phyloP scores from a whole-genome alignment of 2,888 invertebrate genomes.

The Drosophila melanosoma region DNA sequence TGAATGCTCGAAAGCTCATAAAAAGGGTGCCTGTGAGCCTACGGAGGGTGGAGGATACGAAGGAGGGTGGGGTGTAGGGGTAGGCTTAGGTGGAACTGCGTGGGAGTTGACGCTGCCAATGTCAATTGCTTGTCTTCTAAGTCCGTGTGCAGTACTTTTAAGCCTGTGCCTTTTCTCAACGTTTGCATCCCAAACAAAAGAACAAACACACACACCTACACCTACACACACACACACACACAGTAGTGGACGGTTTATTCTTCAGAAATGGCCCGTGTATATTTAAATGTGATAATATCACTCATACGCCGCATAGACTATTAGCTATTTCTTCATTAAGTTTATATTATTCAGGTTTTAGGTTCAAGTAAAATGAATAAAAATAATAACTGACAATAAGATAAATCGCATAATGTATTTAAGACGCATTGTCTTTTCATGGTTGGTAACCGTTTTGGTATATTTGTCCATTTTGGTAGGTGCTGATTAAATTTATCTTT shows the following conservation, averaged over 20 bases:
- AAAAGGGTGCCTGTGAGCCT: slow-evolving; percentile 11
- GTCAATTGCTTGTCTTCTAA: slow-evolving; percentile 70
- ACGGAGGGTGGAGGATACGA: neutral
- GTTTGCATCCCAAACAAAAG: slow-evolving; percentile 50
- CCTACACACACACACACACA: slow-evolving; percentile 2
- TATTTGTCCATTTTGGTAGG: neutral
- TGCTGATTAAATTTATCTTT: slow-evolving; percentile 16
- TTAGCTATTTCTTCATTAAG: slow-evolving; percentile 14
- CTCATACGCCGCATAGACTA: slow-evolving; percentile 48
- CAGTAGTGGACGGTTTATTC: neutral
- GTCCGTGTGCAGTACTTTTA: slow-evolving; percentile 63
- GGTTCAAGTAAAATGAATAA: slow-evolving; percentile 37
- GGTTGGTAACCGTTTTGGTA: neutral
- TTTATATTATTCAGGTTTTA: slow-evolving; percentile 1
- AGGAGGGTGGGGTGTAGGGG: neutral
- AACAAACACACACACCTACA: slow-evolving; percentile 20
- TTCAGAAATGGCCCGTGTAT: neutral
- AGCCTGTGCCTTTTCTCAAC: slow-evolving; percentile 69
- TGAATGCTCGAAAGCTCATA: slow-evolving; percentile 37
- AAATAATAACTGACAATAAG: slow-evolving; percentile 42
- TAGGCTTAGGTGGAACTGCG: slow-evolving; percentile 26
- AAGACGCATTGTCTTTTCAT: slow-evolving; percentile 14
- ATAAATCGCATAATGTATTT: slow-evolving; percentile 51
- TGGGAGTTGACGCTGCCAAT: slow-evolving; percentile 71
- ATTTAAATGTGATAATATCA: slow-evolving; percentile 56